Evolutionary conservation across 2,888 invertebrate species (phyloP), one percentile per base, ranked within the genome.

Genomic region (Suillia variegata): DNA sequence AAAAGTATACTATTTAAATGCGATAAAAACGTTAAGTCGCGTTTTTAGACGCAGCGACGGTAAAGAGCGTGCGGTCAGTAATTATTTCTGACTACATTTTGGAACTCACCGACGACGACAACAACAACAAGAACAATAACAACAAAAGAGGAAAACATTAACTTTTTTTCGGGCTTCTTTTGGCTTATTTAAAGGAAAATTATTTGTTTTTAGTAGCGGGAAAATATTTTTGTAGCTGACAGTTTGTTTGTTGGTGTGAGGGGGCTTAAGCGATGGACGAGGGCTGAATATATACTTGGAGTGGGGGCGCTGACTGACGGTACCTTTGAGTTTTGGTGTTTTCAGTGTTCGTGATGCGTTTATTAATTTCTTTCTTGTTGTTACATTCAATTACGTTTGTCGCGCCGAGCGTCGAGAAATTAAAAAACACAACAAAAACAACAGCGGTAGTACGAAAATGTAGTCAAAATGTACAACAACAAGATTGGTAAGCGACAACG

Each of bases 311-410:
- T 31, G 10, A 4, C n/a, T 38, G 15, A n/a, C 3, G 4, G 38
- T 38, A 3, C 38, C 15, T 38, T 38, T n/a, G n/a, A n/a, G n/a
- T 13, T 38, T 45, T 45, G 17, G 17, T 45, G 17, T 45, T 45
- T 4, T 17, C 4, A 20, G 4, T 17, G 17, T 70, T 71, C 70
- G 70, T 70, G 72, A 68, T 63, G 64, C 65, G 67, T 70, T 72
- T 72, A 72, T 72, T 70, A 72, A 70, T 67, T 61, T 24, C 60
- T 13, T 20, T 22, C 24, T 58, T 58, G 42, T 31, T 57, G 42
- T 45, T 45, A 45, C 45, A 45, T 45, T 45, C 45, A 45, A 45
- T 45, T 45, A 45, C 45, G 20, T 17, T 13, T 45, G 20, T 17
- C 45, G 45, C n/a, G n/a, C n/a, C n/a, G n/a, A n/a, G n/a, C n/a